phyloP scores from a whole-genome alignment of 2,113 vertebrate genomes.

The Tauraco erythrolophus region DNA sequence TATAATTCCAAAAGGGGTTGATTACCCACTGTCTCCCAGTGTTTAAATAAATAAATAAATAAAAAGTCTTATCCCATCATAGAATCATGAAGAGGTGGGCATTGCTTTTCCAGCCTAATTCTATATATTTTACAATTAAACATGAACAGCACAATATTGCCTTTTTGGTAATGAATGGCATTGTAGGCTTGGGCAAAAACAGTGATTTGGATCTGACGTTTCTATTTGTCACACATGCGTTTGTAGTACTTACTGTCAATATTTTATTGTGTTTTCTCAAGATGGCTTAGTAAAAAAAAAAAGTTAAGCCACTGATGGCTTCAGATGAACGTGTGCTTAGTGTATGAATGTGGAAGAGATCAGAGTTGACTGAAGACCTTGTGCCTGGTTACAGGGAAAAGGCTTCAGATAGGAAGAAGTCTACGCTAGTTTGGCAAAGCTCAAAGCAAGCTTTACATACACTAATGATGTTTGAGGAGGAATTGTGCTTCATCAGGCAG shows the following conservation, averaged over 20 bases:
- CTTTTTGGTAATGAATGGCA: not conserved
- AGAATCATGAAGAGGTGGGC: not conserved
- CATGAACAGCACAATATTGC: not conserved
- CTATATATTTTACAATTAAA: not conserved
- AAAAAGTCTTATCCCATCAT: not conserved
- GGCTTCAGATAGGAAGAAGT: not conserved
- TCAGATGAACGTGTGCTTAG: not conserved
- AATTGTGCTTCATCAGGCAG: not conserved
- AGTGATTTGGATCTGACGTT: not conserved
- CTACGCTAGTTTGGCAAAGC: not conserved
- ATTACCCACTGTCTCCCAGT: not conserved
- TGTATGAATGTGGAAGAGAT: rapidly evolving
- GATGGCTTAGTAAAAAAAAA: not conserved
- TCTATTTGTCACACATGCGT: not conserved
- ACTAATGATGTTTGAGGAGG: not conserved
- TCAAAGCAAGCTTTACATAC: not conserved
- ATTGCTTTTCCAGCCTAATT: not conserved
- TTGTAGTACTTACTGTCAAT: not conserved
- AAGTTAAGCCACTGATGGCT: not conserved
- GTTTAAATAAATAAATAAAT: not conserved
- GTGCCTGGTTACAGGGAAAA: not conserved
- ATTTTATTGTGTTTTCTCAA: not conserved
- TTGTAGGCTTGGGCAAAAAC: not conserved
- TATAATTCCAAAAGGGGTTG: not conserved
- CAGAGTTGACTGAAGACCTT: not conserved